Conservation (phyloP, 2,888 invertebrate species). For the Apamea monoglypha region DNA sequence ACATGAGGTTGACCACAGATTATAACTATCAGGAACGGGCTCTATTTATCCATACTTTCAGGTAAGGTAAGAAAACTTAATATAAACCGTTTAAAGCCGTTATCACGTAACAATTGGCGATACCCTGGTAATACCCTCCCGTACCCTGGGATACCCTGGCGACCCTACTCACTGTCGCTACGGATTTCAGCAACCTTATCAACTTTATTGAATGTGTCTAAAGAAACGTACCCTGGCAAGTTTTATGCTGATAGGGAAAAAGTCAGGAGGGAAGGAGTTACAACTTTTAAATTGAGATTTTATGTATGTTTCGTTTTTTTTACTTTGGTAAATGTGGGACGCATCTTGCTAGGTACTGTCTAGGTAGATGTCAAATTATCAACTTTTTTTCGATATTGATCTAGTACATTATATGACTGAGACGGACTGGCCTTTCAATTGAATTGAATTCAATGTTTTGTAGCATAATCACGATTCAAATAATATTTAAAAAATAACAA, state of each 20-base stretch:
- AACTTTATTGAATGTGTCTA: conserved; percentile 46
- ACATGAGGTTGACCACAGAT: neutral
- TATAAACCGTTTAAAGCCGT: conserved; percentile 30
- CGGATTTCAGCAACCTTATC: conserved; percentile 47
- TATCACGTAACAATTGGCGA: conserved; percentile 42
- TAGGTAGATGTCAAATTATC: neutral
- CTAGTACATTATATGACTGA: neutral
- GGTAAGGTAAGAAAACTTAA: conserved; percentile 15
- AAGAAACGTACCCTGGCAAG: conserved; percentile 21
- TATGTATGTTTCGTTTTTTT: neutral
- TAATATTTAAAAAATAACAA: neutral
- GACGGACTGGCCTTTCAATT: neutral
- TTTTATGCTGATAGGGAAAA: conserved; percentile 21
- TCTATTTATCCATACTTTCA: neutral
- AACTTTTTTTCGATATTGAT: neutral
- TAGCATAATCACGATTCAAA: neutral
- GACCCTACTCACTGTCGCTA: conserved; percentile 47
- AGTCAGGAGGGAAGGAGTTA: neutral
- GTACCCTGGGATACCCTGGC: conserved; percentile 11
- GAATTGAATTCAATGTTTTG: neutral
- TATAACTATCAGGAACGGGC: neutral
- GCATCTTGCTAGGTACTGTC: too few species aligned
- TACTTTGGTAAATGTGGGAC: neutral
- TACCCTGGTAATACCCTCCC: conserved; percentile 7
- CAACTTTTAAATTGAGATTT: conserved; percentile 13